A percentile compares a stretch with the other conserved stretches of the same genome.
These are phyloP conservation scores for Calycopis cecrops DNA, from an alignment of 1,140 invertebrate genomes.

Conservation along the genomic window DNA sequence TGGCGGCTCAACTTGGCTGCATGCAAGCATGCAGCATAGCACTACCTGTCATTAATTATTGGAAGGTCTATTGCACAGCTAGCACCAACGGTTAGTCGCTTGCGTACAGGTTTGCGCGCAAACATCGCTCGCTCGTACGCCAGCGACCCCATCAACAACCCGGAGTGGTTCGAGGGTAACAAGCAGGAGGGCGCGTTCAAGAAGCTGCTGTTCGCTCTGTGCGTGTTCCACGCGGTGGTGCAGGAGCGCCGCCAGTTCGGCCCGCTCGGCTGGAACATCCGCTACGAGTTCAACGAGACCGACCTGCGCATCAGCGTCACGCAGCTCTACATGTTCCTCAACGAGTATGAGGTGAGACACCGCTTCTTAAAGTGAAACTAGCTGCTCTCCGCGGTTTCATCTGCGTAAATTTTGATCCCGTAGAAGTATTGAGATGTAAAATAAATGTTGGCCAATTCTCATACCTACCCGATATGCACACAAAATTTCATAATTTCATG, in stretches of 20 bases:
- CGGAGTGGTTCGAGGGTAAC: slow-evolving; percentile 91
- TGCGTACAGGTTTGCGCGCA: slow-evolving; percentile 76
- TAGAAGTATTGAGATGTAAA: no score
- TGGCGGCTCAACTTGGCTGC: no score
- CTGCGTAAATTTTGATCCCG: no score
- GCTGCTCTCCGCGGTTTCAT: no score
- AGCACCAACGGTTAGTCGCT: no score
- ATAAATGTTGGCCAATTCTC: no score
- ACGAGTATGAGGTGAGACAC: slow-evolving; percentile 82
- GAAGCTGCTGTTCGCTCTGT: slow-evolving; percentile 90
- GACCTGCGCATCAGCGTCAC: slow-evolving; percentile 92
- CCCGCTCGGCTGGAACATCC: slow-evolving; percentile 95
- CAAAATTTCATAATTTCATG: no score
- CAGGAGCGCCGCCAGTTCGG: slow-evolving; percentile 94
- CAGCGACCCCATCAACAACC: slow-evolving; percentile 90
- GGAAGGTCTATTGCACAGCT: no score
- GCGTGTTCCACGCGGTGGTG: slow-evolving; percentile 96
- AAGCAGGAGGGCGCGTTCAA: slow-evolving; percentile 87
- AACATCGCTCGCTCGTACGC: slow-evolving; percentile 87
- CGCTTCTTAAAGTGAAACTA: no score
- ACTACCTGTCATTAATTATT: no score
- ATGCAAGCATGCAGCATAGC: no score
- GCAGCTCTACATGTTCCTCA: slow-evolving; percentile 92
- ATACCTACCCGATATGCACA: no score
- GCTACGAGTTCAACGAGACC: slow-evolving; percentile 97